Evolutionary conservation across 2,797 vertebrate species (phyloP), one percentile per base, ranked within the genome.

Genomic region (Caiman crocodilus): DNA sequence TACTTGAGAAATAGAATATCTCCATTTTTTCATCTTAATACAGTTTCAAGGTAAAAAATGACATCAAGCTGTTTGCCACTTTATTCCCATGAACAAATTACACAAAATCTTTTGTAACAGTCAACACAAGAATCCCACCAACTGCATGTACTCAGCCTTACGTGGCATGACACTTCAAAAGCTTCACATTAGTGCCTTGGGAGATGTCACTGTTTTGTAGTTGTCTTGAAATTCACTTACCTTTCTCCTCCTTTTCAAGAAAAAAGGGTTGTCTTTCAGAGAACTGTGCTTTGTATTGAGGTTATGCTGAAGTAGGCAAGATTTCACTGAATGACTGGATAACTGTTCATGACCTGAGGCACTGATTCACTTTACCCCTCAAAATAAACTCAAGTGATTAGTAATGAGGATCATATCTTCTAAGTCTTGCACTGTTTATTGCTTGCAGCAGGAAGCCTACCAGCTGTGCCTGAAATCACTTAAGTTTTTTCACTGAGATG

Each of bases 301-400:
- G 65, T 79, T 55, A 85, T 90, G 89, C 82, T 91, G 87, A 92
- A 93, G 79, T 65, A 84, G 56, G 75, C 32, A 93, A 94, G 84
- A 86, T 92, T 92, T 92, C 71, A 81, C 28, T 32, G 0, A 76
- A n/a, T 79, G 63, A 81, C 20, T 91, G 79, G 88, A 57, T 85
- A 79, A 77, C 50, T 65, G 78, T 26, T 82, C 93, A 57, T 71
- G n/a, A 63, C 0, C 0, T 79, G 56, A 76, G 26, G 86, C 77
- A 73, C 11, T 69, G 10, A 20, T 78, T 65, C 7, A 28, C 92
- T 92, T 76, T 69, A 76, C 20, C n/a, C 60, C 64, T 58, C 65
- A 81, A 93, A 91, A 88, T 74, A 94, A 88, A 11, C 28, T 23
- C 75, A 76, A 85, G 90, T 67, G 63, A 6, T 58, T 67, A 92